Base-by-base conservation (phyloP, 2,113 vertebrate genomes). In the Oreotrochilus melanogaster region DNA sequence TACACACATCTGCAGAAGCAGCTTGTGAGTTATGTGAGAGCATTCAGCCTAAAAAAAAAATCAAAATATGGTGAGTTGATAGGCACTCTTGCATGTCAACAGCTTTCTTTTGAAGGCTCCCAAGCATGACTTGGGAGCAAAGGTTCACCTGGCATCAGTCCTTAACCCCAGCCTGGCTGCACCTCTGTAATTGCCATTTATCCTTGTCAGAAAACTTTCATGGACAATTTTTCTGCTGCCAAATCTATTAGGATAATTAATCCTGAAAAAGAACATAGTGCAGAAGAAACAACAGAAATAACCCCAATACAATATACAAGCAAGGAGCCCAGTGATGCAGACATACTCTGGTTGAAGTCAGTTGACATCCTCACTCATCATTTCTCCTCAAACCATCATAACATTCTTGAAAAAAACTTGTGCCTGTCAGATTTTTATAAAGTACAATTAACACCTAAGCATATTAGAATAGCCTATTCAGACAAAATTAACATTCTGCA, bases 401-500 rank as follows among this genome's bases (percentile, higher is more conserved):
- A 54, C 2, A 18, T 37, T 71, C 58, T 93, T 53, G 27, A 54
- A 82, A 88, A 88, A 78, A 33, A 50, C 17, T 19, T 28, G 27
- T 64, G 73, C 70, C 62, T 1, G 10, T 74, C 50, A 72, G n/a
- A 66, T 57, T 95, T 88, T 89, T 53, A 80, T 43, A 25, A 87
- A 72, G 57, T 48, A 47, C 18, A 74, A 60, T 33, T 19, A 83
- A 61, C 11, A 48, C 10, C 74, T 82, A 61, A 76, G 76, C 51
- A 81, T 30, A 75, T 91, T 75, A 81, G 45, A 92, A 78, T 35
- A 65, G 21, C 64, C 82, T 91, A 64, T 87, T 96, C 78, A 91
- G 80, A 69, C 61, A 81, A 91, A 95, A 96, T 96, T 96, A 92
- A 78, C 76, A 85, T 81, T 86, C 89, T 85, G n/a, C 27, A 75